Conservation (phyloP, 2,797 vertebrate genomes). For the Chromis chromis region DNA sequence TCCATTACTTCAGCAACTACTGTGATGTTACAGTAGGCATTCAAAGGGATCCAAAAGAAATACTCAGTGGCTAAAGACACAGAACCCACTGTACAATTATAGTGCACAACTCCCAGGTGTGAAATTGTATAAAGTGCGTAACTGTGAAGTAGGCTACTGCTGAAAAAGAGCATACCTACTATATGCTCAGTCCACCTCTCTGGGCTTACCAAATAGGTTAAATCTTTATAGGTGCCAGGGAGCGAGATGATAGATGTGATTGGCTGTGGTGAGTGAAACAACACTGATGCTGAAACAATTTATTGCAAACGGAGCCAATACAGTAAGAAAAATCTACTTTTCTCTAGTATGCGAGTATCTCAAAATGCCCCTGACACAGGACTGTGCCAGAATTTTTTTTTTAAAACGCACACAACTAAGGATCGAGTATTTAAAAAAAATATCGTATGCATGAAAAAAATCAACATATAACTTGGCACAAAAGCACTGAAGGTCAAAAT, state of each 20-base stretch:
- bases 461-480: no score
- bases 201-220: conserved; percentile 34
- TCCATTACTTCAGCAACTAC: background rate
- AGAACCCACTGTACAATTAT: conserved; percentile 8
- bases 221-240: conserved; percentile 31
- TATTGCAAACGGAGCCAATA: conserved; percentile 5
- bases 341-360: conserved; percentile 2
- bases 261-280: conserved; percentile 27
- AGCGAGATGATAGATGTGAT: conserved; percentile 35
- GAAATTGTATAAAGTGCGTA: conserved; percentile 38
- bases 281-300: conserved; percentile 23
- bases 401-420: background rate
- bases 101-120: conserved; percentile 29
- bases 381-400: background rate
- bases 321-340: conserved; percentile 3
- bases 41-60: background rate
- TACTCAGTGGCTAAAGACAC: background rate
- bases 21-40: conserved; percentile 3
- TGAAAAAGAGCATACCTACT: conserved; percentile 37
- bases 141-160: conserved; percentile 35
- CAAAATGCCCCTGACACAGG: background rate
- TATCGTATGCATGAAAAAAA: no score
- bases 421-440: background rate
- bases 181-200: conserved; percentile 10
- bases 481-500: no score